Conservation (phyloP, 2,797 vertebrate genomes). For the Argentina silus region DNA sequence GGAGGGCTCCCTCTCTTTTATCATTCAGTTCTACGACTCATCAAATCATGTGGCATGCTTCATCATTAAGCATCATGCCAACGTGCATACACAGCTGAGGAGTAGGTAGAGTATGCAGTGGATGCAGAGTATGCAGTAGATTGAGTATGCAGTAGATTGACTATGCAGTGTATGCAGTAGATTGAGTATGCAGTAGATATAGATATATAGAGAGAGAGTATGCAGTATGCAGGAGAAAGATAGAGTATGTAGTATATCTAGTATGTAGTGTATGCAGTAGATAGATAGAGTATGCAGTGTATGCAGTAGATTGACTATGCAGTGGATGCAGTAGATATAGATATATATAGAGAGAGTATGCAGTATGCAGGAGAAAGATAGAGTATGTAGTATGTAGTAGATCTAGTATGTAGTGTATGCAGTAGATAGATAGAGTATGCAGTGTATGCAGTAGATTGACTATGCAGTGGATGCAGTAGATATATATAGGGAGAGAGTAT, state of each 20-base stretch:
- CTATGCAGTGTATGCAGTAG: too few relatives aligned
- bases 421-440: not conserved
- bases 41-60: conserved; percentile 78
- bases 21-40: not conserved
- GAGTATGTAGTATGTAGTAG: conserved; percentile 10
- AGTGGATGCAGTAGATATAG: not conserved
- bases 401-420: not conserved
- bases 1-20: not conserved
- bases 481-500: too few relatives aligned
- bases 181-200: too few relatives aligned
- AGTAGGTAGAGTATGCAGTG: conserved; percentile 8
- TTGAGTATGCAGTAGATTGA: too few relatives aligned
- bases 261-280: not conserved
- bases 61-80: conserved; percentile 76
- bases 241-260: too few relatives aligned
- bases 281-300: not conserved
- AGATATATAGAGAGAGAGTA: too few relatives aligned
- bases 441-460: not conserved
- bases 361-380: not conserved
- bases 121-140: not conserved
- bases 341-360: too few relatives aligned
- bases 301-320: not conserved
- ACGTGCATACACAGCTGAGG: conserved; percentile 57
- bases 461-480: too few relatives aligned
- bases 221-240: too few relatives aligned